Evolutionary conservation across 2,797 vertebrate species (phyloP).

Genomic region (Galagoides demidoff): DNA sequence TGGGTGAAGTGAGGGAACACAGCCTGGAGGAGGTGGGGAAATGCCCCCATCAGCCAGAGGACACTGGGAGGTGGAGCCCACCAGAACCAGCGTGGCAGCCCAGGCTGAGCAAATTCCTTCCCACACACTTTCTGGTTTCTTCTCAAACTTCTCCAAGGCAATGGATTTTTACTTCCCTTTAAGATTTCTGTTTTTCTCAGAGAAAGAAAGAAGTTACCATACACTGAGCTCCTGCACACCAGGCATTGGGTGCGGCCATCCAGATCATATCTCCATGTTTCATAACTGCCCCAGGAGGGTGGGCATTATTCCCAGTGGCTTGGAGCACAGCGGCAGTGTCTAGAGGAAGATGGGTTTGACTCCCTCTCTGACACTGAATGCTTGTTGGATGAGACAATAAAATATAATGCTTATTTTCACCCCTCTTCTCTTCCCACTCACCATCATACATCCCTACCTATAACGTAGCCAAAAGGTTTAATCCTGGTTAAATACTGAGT

Average conservation of each 20-base stretch:
- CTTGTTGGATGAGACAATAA: not conserved
- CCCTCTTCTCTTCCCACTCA: not conserved
- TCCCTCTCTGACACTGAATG: not conserved
- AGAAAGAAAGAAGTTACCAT: not conserved
- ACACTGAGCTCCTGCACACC: not conserved
- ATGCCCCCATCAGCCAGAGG: not conserved
- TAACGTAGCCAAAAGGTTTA: not conserved
- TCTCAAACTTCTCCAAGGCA: slow-evolving; percentile 74
- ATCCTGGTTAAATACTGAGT: too few species aligned
- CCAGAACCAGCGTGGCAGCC: not conserved
- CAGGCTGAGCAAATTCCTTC: slow-evolving; percentile 72
- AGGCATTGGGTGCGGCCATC: not conserved
- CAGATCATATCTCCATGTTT: not conserved
- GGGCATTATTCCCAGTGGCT: rapidly evolving
- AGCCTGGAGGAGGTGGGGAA: not conserved
- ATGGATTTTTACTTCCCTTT: slow-evolving; percentile 54
- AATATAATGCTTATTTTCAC: rapidly evolving
- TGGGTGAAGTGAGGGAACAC: slow-evolving; percentile 42
- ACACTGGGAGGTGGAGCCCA: not conserved
- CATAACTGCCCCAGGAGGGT: not conserved
- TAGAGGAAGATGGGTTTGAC: not conserved
- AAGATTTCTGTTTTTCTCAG: slow-evolving; percentile 39
- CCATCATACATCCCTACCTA: not conserved
- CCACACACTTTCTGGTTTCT: slow-evolving; percentile 71
- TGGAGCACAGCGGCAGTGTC: not conserved